A percentile compares a stretch with the other conserved stretches of the same genome.
Evolutionary conservation across 1,140 invertebrate species (phyloP).

Genomic region (Ceratina calcarata): DNA sequence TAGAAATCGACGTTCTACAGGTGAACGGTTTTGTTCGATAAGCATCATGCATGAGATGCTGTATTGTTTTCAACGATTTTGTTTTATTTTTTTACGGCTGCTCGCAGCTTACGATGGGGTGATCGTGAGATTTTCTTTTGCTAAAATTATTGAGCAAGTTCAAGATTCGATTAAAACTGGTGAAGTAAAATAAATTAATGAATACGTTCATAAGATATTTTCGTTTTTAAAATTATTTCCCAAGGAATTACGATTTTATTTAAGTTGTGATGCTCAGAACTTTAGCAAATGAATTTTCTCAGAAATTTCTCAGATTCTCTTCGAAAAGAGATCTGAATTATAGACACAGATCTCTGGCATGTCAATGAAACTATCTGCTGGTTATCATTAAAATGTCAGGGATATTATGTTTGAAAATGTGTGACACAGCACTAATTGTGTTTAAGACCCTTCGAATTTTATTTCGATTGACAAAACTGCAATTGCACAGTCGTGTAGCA

Average conservation of each 20-base stretch:
- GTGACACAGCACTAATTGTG: too few relatives aligned
- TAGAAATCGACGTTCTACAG: background rate
- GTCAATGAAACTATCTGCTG: conserved; percentile 7
- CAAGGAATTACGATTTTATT: background rate
- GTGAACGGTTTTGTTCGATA: background rate
- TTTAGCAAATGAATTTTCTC: background rate
- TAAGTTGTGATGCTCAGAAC: background rate
- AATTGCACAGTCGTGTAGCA: background rate
- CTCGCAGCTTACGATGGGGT: background rate
- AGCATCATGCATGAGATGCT: conserved; percentile 11
- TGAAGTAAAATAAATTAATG: too few relatives aligned
- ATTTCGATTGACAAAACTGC: background rate
- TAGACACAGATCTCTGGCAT: background rate
- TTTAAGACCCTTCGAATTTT: conserved; percentile 16
- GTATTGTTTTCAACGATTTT: conserved; percentile 44
- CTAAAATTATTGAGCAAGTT: background rate
- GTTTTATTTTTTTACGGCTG: conserved; percentile 16
- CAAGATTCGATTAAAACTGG: background rate
- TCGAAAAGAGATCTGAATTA: background rate
- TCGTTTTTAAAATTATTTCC: background rate
- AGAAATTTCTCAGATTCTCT: background rate
- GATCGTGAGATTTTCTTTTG: background rate
- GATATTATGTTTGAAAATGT: conserved; percentile 3
- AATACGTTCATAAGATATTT: too few relatives aligned
- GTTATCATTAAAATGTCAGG: conserved; percentile 16